phyloP scores from a whole-genome alignment of 2,797 vertebrate genomes.

The Sebastes goodei region DNA sequence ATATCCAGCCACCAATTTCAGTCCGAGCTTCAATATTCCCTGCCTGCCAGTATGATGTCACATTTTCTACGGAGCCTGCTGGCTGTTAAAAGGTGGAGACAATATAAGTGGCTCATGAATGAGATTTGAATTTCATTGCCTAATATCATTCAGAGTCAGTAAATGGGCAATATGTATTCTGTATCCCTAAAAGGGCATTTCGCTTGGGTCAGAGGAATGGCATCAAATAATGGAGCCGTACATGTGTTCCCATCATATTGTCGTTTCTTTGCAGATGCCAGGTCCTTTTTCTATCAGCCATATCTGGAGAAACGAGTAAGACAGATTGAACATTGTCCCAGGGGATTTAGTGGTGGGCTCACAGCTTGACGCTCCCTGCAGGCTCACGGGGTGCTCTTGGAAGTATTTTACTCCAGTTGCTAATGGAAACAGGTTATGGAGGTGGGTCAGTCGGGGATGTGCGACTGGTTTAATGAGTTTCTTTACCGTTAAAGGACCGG shows the following conservation, averaged over 20 bases:
- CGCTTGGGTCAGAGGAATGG: slow-evolving; percentile 11
- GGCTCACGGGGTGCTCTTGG: background rate
- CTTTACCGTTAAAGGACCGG: background rate
- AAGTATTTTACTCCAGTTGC: slow-evolving; percentile 24
- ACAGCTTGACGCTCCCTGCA: slow-evolving; percentile 18
- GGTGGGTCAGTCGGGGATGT: slow-evolving; percentile 1
- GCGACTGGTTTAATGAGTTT: slow-evolving; percentile 8
- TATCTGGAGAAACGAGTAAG: slow-evolving; percentile 20
- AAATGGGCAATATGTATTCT: slow-evolving; percentile 51
- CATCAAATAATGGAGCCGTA: slow-evolving; percentile 47
- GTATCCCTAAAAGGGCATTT: slow-evolving; percentile 11
- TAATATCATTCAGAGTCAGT: slow-evolving; percentile 37
- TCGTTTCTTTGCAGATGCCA: slow-evolving; percentile 26
- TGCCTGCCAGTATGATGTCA: slow-evolving; percentile 40
- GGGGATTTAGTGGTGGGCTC: slow-evolving; percentile 7
- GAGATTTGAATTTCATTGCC: slow-evolving; percentile 59
- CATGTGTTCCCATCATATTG: slow-evolving; percentile 40
- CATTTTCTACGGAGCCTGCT: background rate
- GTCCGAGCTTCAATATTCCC: slow-evolving; percentile 53
- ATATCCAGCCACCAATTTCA: slow-evolving; percentile 71
- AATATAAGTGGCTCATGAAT: slow-evolving; percentile 58
- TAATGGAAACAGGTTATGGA: slow-evolving; percentile 45
- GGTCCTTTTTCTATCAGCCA: slow-evolving; percentile 15
- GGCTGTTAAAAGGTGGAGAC: slow-evolving; percentile 34
- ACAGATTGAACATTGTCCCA: slow-evolving; percentile 37